Percentiles rank a stretch among this genome's conserved stretches.
Conservation (phyloP, 2,797 vertebrate genomes). For the Triplophysa bombifrons region DNA sequence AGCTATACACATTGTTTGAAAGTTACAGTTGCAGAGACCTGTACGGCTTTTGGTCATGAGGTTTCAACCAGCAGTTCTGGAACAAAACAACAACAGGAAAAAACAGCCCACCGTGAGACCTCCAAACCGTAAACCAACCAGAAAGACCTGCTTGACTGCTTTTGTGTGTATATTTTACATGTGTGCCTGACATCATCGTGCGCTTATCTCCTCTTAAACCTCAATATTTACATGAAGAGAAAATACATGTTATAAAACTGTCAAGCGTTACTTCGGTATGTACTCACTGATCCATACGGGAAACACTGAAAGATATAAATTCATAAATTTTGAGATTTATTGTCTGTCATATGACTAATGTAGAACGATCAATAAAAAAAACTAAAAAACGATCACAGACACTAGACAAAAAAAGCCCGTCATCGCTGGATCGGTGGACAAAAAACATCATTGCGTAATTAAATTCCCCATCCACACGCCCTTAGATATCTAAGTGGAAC, state of each 20-base stretch:
- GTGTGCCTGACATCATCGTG: neutral
- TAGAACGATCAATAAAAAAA: too few relatives aligned
- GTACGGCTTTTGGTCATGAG: neutral
- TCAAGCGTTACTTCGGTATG: neutral
- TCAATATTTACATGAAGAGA: slow-evolving; percentile 4
- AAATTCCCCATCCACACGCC: too few relatives aligned
- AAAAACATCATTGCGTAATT: too few relatives aligned
- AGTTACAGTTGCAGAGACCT: neutral
- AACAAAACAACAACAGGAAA: neutral
- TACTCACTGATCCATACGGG: neutral
- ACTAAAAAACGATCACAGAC: too few relatives aligned
- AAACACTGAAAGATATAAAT: neutral
- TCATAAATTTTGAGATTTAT: too few relatives aligned
- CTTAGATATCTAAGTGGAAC: too few relatives aligned
- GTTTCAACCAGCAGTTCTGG: neutral
- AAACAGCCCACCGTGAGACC: neutral
- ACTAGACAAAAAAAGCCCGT: too few relatives aligned
- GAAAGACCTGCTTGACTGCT: slow-evolving; percentile 25
- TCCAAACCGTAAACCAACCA: neutral
- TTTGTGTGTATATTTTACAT: neutral
- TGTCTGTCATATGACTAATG: too few relatives aligned
- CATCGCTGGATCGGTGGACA: too few relatives aligned
- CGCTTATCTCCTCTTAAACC: neutral
- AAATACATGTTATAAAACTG: neutral
- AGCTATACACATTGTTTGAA: neutral